Base-by-base conservation (phyloP, 2,113 vertebrate genomes). In the Columba livia region DNA sequence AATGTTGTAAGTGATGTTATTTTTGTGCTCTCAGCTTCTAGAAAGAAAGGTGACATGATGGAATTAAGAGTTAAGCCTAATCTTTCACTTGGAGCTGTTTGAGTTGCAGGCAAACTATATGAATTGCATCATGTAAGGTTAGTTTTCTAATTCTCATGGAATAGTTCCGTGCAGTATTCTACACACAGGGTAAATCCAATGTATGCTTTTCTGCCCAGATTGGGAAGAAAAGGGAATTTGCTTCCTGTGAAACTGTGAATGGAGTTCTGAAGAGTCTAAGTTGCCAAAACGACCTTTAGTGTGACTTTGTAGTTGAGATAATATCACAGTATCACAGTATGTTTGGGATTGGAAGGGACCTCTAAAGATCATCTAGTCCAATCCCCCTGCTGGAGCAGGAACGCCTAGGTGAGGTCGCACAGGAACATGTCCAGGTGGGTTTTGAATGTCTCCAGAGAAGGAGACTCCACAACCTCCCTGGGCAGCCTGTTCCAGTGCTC, bases 41-140 rank as follows among this genome's bases (percentile, higher is more conserved):
- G 38, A 60, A 88, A 71, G n/a, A 66, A 75, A 34, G 16, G 42
- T 84, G 88, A 23, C 26, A 3, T 25, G 31, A 19, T 57, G 38
- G 89, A 61, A 85, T 75, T 50, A 71, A 85, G 73, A 85, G 38
- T 75, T 75, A 80, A 75, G 51, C 31, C 25, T 70, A 80, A n/a
- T 71, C 74, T 75, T 88, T 69, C 21, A 9, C 9, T 58, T 75
- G 57, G n/a, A 75, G 34, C 23, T 50, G 47, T 54, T 71, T 36
- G n/a, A 44, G 20, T 66, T 0, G 0, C 32, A 58, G 21, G 12
- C n/a, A 54, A 77, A n/a, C 29, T 67, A 8, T 51, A 13, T 19
- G 40, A 87, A 26, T 44, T 51, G 31, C 14, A 5, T 51, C 29
- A 44, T n/a, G 10, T 66, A 36, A 71, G 25, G 29, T n/a, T 84